Evolutionary conservation across 2,888 invertebrate species (phyloP), one percentile per base, ranked within the genome.

Genomic region (Emesis furor): DNA sequence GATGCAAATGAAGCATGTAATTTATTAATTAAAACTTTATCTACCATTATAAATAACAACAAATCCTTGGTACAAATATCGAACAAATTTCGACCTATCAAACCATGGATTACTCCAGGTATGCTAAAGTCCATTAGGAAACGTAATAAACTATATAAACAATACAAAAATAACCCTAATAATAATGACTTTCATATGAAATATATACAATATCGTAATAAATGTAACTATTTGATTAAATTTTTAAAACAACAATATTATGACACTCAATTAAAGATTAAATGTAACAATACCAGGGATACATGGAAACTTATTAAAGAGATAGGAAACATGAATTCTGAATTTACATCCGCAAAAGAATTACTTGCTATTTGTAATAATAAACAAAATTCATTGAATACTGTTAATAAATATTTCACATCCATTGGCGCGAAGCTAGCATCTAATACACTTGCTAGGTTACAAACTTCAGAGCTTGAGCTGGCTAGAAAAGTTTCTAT

Each of bases 21-120:
- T 35, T 51, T 17, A 5, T 51, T 73, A n/a, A 55, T 35, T 14
- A 10, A 30, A 8, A 55, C 46, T 10, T 51, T 73, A 55, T 51
- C 51, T 24, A 59, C 46, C 3, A 32, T 35, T 35, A 69, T 76
- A n/a, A 51, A n/a, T 69, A 4, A 24, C 2, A 69, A 76, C 39
- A 76, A 68, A 7, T n/a, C 24, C 3, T 39, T 24, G 6, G 68
- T 17, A 5, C 55, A 39, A 71, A 14, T 77, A 7, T 3, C 5
- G 17, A 77, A 62, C 32, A 68, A 68, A 8, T 35, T 35, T 35
- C 12, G 12, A 24, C 79, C 75, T 17, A 32, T 79, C 14, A 79
- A 79, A 67, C 79, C 79, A 24, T 80, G 80, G 76, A 80, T 80
- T 14, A 80, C 76, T 55, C 3, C 10, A 24, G 73, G 76, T 2